Base-by-base conservation (phyloP, 2,113 vertebrate species). In the Chaetura pelagica region DNA sequence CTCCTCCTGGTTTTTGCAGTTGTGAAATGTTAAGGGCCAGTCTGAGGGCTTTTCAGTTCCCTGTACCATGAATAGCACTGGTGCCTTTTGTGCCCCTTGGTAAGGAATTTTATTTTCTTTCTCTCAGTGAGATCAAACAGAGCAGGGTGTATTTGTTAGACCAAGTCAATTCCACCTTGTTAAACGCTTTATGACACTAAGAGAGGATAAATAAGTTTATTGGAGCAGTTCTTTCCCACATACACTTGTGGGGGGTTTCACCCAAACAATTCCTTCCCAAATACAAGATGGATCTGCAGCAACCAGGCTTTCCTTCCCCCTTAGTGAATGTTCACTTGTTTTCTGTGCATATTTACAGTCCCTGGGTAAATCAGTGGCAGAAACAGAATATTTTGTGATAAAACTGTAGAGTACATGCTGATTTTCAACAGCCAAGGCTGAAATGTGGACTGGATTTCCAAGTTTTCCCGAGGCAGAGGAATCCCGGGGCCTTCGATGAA, bases 321-420 rank as follows among this genome's bases (percentile, higher is more conserved):
- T 48, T 32, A 11, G 9, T 52, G 17, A 67, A 7, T 34, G 22
- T 7, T 75, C 62, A 7, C 55, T 42, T 51, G 26, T 62, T 67
- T 58, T 26, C 57, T n/a, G 21, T 27, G 21, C 40, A 69, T 66
- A 11, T 19, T 30, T 66, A 15, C 74, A 83, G n/a, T 66, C 67
- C 23, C 22, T 38, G 46, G 15, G 38, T 14, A 80, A 76, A 44
- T 48, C 5, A 62, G 15, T 48, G 34, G 34, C 7, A 6, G 7
- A 66, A 32, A 44, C 6, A 20, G 5, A 7, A 30, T 40, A 29
- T 67, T 84, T 35, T 55, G 18, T 40, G 44, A 27, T 51, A 35
- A 51, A 48, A 35, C 15, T 4, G 6, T 35, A 4, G 34, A 52
- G 22, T 46, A 12, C 6, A 0, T 3, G 10, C 5, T 71, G 8